phyloP scores from a whole-genome alignment of 2,888 invertebrate species.

The Lepidochrysops patricia region DNA sequence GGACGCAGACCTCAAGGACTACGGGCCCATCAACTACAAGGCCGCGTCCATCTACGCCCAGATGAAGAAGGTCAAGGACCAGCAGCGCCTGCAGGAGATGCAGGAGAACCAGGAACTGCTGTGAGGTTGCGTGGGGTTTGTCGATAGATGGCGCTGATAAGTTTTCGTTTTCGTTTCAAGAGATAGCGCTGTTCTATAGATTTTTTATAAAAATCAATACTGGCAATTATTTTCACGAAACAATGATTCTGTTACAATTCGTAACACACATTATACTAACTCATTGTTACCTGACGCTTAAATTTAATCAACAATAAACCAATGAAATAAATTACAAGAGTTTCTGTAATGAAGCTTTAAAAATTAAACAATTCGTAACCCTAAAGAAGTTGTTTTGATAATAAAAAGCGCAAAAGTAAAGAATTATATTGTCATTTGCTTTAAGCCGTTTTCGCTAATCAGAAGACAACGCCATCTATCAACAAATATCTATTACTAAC shows the following conservation, averaged over 20 bases:
- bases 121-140: constrained; percentile 27
- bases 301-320: too few relatives aligned
- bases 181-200: background rate
- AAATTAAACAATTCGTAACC: too few relatives aligned
- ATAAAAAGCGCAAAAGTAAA: too few relatives aligned
- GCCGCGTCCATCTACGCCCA: constrained; percentile 88
- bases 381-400: too few relatives aligned
- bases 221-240: too few relatives aligned
- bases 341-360: too few relatives aligned
- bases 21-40: constrained; percentile 94
- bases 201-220: too few relatives aligned
- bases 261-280: too few relatives aligned
- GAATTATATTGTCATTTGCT: too few relatives aligned
- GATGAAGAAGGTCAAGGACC: constrained; percentile 78
- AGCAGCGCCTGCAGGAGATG: constrained; percentile 62
- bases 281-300: background rate
- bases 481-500: background rate
- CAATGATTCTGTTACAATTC: too few relatives aligned
- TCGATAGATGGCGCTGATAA: background rate
- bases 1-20: constrained; percentile 90
- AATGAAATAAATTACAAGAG: too few relatives aligned
- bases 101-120: constrained; percentile 61
- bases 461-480: background rate
- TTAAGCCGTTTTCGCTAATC: background rate
- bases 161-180: background rate